Conservation (phyloP, 2,113 vertebrate species). For the Struthio camelus region DNA sequence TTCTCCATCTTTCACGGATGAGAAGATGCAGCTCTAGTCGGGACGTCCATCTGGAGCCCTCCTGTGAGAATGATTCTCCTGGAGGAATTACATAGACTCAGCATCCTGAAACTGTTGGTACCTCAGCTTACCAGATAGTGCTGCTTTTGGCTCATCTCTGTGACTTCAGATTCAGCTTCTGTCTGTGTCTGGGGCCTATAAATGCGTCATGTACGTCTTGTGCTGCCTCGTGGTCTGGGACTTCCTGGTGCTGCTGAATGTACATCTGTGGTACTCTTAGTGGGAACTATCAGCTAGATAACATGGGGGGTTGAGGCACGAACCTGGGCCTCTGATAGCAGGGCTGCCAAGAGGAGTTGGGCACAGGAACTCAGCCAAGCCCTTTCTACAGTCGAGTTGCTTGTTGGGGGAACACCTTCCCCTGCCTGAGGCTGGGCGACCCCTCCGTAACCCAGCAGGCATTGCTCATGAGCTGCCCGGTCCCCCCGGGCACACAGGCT, state of each 20-base stretch:
- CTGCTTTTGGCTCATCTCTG: not conserved
- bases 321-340: not conserved
- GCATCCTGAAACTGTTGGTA: not conserved
- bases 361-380: not conserved
- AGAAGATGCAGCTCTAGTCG: not conserved
- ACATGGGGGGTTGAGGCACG: not conserved
- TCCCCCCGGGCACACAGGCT: not conserved
- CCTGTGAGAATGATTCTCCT: not conserved
- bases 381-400: not conserved
- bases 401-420: not conserved
- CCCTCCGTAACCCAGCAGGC: fast-evolving
- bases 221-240: not conserved
- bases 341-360: not conserved
- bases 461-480: not conserved
- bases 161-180: not conserved
- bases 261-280: not conserved
- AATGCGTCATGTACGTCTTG: not conserved
- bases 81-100: not conserved
- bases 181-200: fast-evolving
- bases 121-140: not conserved
- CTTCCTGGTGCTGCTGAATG: not conserved
- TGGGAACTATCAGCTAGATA: not conserved
- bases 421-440: not conserved
- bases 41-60: not conserved
- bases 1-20: fast-evolving